phyloP scores from a whole-genome alignment of 2,797 vertebrate species.

The Rhinoraja longicauda region DNA sequence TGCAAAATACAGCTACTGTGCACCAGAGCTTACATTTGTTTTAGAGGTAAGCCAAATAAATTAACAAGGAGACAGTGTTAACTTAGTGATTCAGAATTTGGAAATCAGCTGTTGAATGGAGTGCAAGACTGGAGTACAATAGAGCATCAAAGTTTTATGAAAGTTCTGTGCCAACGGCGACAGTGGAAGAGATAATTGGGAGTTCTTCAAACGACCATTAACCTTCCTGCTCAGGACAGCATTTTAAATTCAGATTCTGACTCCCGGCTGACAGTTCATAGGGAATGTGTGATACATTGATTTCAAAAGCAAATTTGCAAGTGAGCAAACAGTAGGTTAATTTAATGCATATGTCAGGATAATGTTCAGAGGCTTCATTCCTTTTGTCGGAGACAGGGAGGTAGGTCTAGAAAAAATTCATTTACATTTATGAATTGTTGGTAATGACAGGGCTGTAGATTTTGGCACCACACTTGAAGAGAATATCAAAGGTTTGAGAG shows the following conservation, averaged over 20 bases:
- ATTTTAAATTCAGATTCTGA: not conserved
- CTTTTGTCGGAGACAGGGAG: not conserved
- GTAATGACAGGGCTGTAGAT: not conserved
- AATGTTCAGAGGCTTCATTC: not conserved
- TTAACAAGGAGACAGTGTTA: not conserved
- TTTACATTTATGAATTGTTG: too few species aligned
- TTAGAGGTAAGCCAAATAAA: not conserved
- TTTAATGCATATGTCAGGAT: not conserved
- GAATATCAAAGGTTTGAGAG: not conserved
- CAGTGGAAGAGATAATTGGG: not conserved
- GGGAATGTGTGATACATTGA: not conserved
- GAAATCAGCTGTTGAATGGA: not conserved
- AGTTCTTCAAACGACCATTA: not conserved
- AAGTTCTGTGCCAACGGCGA: not conserved
- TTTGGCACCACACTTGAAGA: not conserved
- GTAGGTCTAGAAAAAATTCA: not conserved
- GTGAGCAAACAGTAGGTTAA: not conserved
- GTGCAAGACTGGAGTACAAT: not conserved
- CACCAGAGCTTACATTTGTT: not conserved
- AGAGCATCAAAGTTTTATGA: not conserved
- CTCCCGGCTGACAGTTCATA: not conserved
- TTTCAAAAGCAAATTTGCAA: not conserved
- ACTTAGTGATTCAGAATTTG: not conserved
- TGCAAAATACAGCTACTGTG: not conserved
- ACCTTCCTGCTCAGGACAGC: not conserved